These are phyloP conservation scores for Thysanoteuthis rhombus DNA, from an alignment of 2,888 invertebrate genomes.

Conservation along the genomic window DNA sequence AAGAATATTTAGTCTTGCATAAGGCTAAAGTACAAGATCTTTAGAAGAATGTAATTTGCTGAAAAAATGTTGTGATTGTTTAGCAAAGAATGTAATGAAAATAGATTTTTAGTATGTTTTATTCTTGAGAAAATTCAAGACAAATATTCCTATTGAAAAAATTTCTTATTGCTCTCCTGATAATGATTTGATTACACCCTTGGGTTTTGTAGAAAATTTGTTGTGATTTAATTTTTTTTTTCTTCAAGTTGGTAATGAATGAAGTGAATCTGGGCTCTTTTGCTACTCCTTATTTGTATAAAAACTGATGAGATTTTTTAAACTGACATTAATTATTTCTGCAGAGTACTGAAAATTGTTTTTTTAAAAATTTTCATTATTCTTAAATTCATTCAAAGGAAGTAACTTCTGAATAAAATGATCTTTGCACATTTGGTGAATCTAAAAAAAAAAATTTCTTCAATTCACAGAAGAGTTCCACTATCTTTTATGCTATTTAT, in stretches of 20 bases:
- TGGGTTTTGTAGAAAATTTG: not conserved
- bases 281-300: not conserved
- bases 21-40: no score
- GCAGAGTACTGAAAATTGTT: no score
- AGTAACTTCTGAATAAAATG: no score
- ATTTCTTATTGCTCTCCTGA: not conserved
- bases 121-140: not conserved
- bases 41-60: not conserved
- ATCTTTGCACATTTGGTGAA: no score
- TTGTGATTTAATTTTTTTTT: not conserved
- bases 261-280: not conserved
- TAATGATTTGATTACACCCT: not conserved
- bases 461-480: no score
- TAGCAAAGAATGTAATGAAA: not conserved
- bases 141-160: not conserved
- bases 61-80: not conserved
- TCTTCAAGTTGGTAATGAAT: not conserved
- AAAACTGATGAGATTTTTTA: not conserved
- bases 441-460: no score
- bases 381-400: no score
- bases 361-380: no score
- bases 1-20: no score
- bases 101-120: not conserved
- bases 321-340: no score
- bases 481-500: no score